Evolutionary conservation across 2,888 invertebrate genomes (phyloP), one percentile per base, ranked within the genome.

Genomic region (Chloromyia formosa): DNA sequence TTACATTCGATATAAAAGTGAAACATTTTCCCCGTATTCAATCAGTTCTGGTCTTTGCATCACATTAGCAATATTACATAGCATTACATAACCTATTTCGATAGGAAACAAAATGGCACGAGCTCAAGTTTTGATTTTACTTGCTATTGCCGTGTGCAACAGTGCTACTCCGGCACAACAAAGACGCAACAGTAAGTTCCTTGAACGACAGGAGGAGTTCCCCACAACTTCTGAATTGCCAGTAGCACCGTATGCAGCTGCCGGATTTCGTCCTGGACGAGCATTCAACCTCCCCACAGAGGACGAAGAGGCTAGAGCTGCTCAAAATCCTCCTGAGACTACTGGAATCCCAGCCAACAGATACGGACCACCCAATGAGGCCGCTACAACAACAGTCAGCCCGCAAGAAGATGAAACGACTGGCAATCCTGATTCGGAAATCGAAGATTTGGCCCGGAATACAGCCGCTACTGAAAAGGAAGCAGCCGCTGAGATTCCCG

Each of bases 1-100:
- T 64, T n/a, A n/a, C 35, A 16, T 7, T 35, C 16, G 54, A 56
- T 69, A 69, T 69, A 69, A 69, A 69, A 69, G 69, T 69, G 54
- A 69, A 69, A 54, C 54, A 16, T 7, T 54, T 56, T 69, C 1
- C 7, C 14, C 0, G 27, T 54, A 27, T 23, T 69, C 69, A 35
- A 69, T 53, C 69, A 69, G 69, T 69, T 69, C 53, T 27, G 53
- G 27, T 68, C 53, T 18, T 53, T 23, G 27, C 69, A 16, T 16
- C n/a, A 14, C 53, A 45, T 23, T 18, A 16, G 7, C 23, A 42
- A 23, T 53, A 49, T 49, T 53, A 68, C 56, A 42, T 22, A 56
- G 10, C 27, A 16, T 27, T 10, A 1, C 27, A 9, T n/a, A 35
- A n/a, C n/a, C n/a, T n/a, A 12, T 18, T 54, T 16, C 10, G 20